These are phyloP conservation scores for Drosophila triauraria DNA, from an alignment of 1,140 invertebrate species.

Conservation along the genomic window DNA sequence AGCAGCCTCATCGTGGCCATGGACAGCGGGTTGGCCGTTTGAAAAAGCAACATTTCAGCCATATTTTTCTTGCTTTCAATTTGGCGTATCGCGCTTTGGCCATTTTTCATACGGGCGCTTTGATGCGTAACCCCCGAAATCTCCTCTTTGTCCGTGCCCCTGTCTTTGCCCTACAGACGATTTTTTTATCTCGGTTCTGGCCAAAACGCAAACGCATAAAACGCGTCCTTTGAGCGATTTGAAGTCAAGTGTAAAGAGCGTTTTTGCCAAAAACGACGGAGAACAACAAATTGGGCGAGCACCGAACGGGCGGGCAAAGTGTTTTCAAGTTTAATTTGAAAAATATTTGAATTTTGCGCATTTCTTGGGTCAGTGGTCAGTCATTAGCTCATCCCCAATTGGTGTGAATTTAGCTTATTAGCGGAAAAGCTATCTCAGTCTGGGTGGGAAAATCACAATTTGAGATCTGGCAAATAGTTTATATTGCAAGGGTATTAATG, in stretches of 20 bases:
- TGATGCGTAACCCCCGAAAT: slow-evolving; percentile 73
- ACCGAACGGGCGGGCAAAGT: slow-evolving; percentile 50
- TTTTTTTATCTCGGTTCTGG: slow-evolving; percentile 33
- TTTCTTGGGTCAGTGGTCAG: slow-evolving; percentile 75
- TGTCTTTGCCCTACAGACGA: slow-evolving; percentile 11
- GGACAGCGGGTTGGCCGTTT: slow-evolving; percentile 65
- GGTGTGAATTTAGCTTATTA: slow-evolving; percentile 59
- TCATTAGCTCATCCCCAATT: slow-evolving; percentile 40
- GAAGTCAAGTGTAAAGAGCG: slow-evolving; percentile 82
- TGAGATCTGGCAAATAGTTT: slow-evolving; percentile 55
- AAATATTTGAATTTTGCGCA: slow-evolving; percentile 84
- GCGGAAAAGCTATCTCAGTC: slow-evolving; percentile 23
- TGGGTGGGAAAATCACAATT: slow-evolving; percentile 60
- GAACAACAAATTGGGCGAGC: slow-evolving; percentile 40
- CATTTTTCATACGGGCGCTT: slow-evolving; percentile 80
- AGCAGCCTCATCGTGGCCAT: slow-evolving; percentile 29
- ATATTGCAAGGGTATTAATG: slow-evolving; percentile 33
- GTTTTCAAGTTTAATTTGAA: slow-evolving; percentile 79
- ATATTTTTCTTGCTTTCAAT: slow-evolving; percentile 83
- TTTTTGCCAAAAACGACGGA: slow-evolving; percentile 67
- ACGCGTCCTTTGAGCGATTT: slow-evolving; percentile 82
- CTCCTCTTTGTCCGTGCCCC: slow-evolving; percentile 3
- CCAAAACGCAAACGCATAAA: slow-evolving; percentile 73
- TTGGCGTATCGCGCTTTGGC: slow-evolving; percentile 76
- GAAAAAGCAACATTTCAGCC: slow-evolving; percentile 82